phyloP scores from a whole-genome alignment of 2,113 vertebrate species.

The Thoracochromis brauschi region DNA sequence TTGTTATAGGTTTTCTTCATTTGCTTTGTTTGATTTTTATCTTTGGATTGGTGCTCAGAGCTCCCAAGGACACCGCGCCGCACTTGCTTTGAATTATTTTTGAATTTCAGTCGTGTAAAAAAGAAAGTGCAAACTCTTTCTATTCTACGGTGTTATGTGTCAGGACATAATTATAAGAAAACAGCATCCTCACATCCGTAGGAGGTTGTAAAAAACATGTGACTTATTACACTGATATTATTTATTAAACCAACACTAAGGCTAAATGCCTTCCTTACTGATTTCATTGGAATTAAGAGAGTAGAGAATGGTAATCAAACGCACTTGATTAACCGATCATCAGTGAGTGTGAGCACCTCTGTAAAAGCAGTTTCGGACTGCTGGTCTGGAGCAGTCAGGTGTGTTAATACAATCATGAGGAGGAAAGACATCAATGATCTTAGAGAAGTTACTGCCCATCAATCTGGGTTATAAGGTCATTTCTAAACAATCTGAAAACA shows the following conservation, averaged over 20 bases:
- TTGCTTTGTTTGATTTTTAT: not conserved
- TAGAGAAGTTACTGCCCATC: not conserved
- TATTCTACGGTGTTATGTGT: not conserved
- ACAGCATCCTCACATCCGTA: not conserved
- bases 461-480: not conserved
- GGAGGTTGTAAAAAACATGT: not conserved
- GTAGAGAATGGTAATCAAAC: not conserved
- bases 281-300: not conserved
- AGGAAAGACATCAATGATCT: not conserved
- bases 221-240: not conserved
- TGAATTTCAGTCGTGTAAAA: not conserved
- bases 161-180: not conserved
- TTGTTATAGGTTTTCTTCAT: not conserved
- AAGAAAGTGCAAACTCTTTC: not conserved
- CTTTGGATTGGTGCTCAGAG: not conserved
- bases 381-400: not conserved
- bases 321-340: not conserved
- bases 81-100: not conserved
- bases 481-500: not conserved
- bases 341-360: not conserved
- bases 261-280: not conserved
- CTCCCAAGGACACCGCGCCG: not conserved
- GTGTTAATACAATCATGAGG: fast-evolving
- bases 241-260: not conserved
- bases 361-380: not conserved